Conservation (phyloP, 2,888 invertebrate genomes). For the Epirrhoe tristata region DNA sequence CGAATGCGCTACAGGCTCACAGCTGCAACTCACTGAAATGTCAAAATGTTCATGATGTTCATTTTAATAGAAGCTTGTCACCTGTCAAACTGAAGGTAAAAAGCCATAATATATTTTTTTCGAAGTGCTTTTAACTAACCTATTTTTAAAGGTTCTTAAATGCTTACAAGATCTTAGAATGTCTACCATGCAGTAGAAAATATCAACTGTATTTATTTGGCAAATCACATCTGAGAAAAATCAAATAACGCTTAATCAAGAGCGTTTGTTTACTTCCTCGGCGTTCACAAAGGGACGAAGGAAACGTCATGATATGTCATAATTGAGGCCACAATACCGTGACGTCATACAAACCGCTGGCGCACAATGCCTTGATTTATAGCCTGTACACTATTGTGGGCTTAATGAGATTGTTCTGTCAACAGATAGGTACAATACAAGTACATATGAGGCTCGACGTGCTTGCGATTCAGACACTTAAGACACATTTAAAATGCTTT, state of each 20-base stretch:
- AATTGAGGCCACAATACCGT: conserved; percentile 51
- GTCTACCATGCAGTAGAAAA: too few relatives aligned
- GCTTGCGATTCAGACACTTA: conserved; percentile 13
- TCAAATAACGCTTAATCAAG: neutral
- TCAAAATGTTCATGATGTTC: too few relatives aligned
- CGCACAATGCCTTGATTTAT: conserved; percentile 77
- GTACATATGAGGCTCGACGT: neutral
- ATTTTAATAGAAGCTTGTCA: too few relatives aligned
- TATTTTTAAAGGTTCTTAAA: too few relatives aligned
- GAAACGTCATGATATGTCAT: conserved; percentile 57
- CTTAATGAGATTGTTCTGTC: conserved; percentile 76
- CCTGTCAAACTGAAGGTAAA: too few relatives aligned
- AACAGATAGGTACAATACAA: conserved; percentile 48
- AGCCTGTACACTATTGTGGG: conserved; percentile 67
- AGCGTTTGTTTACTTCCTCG: conserved; percentile 24
- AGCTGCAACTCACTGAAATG: too few relatives aligned
- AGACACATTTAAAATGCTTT: neutral
- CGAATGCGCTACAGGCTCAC: too few relatives aligned
- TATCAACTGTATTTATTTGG: too few relatives aligned
- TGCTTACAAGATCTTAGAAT: too few relatives aligned
- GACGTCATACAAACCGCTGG: conserved; percentile 50
- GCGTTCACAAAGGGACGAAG: conserved; percentile 35
- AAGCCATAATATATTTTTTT: too few relatives aligned
- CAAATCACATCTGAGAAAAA: too few relatives aligned
- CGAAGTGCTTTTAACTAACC: too few relatives aligned